Evolutionary conservation across 2,888 invertebrate genomes (phyloP).

Genomic region (Acanthopleura granulata): DNA sequence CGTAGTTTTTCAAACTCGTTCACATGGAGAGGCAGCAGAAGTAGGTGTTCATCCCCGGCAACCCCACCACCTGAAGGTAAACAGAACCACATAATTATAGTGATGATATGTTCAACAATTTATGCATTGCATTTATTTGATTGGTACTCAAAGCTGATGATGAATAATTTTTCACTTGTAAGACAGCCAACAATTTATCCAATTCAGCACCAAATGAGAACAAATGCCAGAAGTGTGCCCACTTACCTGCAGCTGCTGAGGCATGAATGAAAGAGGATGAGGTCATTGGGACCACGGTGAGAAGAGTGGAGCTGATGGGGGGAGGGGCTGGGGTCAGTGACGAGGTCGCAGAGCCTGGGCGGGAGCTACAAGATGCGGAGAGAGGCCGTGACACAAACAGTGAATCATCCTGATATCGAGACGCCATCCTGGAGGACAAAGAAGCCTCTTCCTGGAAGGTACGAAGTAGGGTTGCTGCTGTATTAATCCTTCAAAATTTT

Average conservation of each 20-base stretch:
- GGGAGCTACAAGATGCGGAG: conserved; percentile 39
- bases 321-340: conserved; percentile 46
- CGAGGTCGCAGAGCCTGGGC: conserved; percentile 47
- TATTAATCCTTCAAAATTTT: no score
- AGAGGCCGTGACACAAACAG: conserved; percentile 39
- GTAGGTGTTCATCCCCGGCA: conserved; percentile 56
- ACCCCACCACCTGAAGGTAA: conserved; percentile 61
- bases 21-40: conserved; percentile 59
- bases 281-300: conserved; percentile 52
- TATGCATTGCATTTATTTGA: no score
- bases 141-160: no score
- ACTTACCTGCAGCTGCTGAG: conserved; percentile 59
- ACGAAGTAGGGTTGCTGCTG: no score
- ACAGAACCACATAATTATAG: neutral
- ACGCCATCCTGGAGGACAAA: conserved; percentile 50
- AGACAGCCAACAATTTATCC: no score
- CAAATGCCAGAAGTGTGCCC: no score
- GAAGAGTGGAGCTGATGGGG: conserved; percentile 50
- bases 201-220: no score
- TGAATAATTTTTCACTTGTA: no score
- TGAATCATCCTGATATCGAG: conserved; percentile 56
- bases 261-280: conserved; percentile 55
- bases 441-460: conserved; percentile 47
- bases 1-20: conserved; percentile 58
- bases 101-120: neutral